Evolutionary conservation across 2,797 vertebrate genomes (phyloP).

Genomic region (Huso huso): DNA sequence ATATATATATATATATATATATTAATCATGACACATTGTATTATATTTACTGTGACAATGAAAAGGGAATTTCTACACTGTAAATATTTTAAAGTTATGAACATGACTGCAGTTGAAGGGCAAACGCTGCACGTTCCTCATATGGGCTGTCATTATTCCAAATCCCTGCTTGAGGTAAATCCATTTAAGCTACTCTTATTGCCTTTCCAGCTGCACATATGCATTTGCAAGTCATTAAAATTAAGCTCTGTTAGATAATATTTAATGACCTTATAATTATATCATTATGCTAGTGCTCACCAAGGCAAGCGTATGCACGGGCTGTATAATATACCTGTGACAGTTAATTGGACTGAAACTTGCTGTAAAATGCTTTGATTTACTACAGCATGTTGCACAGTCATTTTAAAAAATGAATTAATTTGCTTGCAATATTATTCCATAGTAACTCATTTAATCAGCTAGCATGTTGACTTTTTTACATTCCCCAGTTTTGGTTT

Average conservation of each 20-base stretch:
- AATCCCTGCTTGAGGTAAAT: background rate
- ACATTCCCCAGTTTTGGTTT: no score
- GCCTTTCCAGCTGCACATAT: background rate
- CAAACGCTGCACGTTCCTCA: no score
- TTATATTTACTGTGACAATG: no score
- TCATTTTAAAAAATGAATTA: background rate
- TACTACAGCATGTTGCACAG: background rate
- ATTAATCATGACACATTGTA: no score
- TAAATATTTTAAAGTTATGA: no score
- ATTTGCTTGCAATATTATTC: no score
- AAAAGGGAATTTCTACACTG: no score
- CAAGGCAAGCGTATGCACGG: background rate
- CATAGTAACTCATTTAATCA: no score
- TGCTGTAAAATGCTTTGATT: background rate
- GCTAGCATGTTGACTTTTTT: no score
- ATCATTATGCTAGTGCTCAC: background rate
- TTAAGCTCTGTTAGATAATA: background rate
- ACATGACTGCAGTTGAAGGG: no score
- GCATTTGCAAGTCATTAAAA: conserved; percentile 2
- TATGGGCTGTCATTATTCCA: background rate
- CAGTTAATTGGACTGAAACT: background rate
- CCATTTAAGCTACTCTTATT: background rate
- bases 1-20: no score
- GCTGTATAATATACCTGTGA: background rate
- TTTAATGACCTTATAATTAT: conserved; percentile 5